Percentiles rank a stretch among this genome's conserved stretches.
These are phyloP conservation scores for Papilio demoleus DNA, from an alignment of 2,888 invertebrate species.

Conservation along the genomic window DNA sequence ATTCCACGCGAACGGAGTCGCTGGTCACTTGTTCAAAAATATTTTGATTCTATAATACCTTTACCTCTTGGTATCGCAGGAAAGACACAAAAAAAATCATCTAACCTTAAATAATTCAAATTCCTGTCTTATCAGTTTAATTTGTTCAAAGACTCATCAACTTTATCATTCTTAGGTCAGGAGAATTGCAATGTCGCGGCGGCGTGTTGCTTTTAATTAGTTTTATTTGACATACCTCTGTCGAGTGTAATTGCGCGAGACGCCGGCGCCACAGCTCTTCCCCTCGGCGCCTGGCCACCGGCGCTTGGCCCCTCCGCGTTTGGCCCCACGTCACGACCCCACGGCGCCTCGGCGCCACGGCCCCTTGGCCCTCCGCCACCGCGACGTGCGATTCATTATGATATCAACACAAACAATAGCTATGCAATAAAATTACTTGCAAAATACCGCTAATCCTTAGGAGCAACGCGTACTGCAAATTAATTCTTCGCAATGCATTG, in stretches of 20 bases:
- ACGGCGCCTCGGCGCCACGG: conserved; percentile 65
- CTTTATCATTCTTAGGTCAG: neutral
- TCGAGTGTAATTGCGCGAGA: conserved; percentile 68
- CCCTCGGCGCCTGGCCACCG: conserved; percentile 1
- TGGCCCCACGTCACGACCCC: conserved; percentile 60
- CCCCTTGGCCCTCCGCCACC: conserved; percentile 75
- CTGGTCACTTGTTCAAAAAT: too few species aligned
- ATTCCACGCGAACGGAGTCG: too few species aligned
- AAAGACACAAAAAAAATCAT: neutral
- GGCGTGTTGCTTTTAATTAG: conserved; percentile 69
- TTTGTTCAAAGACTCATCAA: neutral
- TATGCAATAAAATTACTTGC: conserved; percentile 56
- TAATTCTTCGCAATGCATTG: neutral
- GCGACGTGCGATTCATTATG: conserved; percentile 65
- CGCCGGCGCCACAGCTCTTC: conserved; percentile 65
- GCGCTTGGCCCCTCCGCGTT: conserved; percentile 61
- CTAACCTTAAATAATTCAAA: neutral
- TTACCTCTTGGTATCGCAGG: neutral
- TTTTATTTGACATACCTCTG: conserved; percentile 69
- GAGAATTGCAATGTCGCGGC: conserved; percentile 54
- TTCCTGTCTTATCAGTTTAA: neutral
- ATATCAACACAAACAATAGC: conserved; percentile 59
- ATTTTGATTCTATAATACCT: neutral
- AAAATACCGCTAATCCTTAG: conserved; percentile 18
- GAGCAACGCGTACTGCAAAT: conserved; percentile 3